A percentile compares a stretch with the other conserved stretches of the same genome.
phyloP scores from a whole-genome alignment of 2,888 invertebrate genomes.

The Rotaria magnacalcarata region DNA sequence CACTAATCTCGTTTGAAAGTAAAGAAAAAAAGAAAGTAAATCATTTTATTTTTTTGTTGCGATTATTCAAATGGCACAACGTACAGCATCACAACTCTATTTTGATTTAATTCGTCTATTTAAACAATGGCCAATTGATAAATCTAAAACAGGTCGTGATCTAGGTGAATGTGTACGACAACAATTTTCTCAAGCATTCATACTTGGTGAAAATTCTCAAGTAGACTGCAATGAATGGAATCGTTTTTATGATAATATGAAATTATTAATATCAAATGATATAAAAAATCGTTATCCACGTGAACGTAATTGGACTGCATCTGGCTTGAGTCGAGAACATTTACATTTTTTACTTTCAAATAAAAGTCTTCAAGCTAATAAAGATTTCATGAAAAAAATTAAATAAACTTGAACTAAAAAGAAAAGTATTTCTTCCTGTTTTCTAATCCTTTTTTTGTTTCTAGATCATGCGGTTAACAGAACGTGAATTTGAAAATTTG shows the following conservation, averaged over 20 bases:
- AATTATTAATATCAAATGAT: conserved; percentile 40
- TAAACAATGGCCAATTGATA: conserved; percentile 46
- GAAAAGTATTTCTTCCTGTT: not conserved
- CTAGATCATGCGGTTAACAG: conserved; percentile 52
- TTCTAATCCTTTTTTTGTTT: not conserved
- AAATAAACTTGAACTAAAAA: not conserved
- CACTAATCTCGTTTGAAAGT: not conserved
- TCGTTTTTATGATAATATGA: conserved; percentile 36
- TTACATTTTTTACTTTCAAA: conserved; percentile 41
- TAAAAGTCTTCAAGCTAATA: conserved; percentile 34
- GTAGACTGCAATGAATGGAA: conserved; percentile 39
- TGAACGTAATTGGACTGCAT: conserved; percentile 37
- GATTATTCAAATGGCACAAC: not conserved
- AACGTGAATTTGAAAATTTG: conserved; percentile 53
- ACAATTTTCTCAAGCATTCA: conserved; percentile 40
- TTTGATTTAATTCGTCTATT: conserved; percentile 43
- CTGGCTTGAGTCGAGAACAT: conserved; percentile 42
- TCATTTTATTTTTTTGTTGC: not conserved
- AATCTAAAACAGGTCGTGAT: conserved; percentile 42
- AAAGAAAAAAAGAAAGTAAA: not conserved
- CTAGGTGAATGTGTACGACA: conserved; percentile 42
- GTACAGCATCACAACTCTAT: conserved; percentile 35
- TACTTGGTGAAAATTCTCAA: conserved; percentile 38
- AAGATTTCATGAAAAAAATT: conserved; percentile 9
- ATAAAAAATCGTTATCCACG: conserved; percentile 37